A percentile compares a stretch with the other conserved stretches of the same genome.
Conservation (phyloP, 2,113 vertebrate genomes). For the Fulmarus glacialis region DNA sequence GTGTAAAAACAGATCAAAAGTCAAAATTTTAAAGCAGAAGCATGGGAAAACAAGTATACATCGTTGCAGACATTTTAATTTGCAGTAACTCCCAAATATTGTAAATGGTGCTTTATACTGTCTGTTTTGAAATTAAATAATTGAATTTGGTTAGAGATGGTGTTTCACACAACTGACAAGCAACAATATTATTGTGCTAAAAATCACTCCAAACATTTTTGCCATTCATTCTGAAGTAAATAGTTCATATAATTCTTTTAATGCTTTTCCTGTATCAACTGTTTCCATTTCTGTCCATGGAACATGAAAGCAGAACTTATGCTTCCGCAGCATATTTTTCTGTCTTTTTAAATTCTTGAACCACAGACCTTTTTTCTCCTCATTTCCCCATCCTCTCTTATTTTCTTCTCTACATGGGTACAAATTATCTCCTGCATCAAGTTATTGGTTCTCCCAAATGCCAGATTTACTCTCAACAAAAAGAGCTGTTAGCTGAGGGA, state of each 20-base stretch:
- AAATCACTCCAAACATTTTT: neutral
- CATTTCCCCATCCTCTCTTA: neutral
- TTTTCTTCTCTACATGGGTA: neutral
- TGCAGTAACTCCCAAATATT: neutral
- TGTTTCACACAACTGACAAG: neutral
- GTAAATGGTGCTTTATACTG: neutral
- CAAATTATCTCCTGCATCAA: neutral
- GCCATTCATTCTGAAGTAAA: neutral
- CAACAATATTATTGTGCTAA: neutral
- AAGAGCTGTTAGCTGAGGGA: neutral
- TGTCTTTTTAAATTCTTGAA: neutral
- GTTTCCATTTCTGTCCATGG: neutral
- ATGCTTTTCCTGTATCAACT: neutral
- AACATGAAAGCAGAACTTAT: neutral
- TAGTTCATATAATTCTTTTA: neutral
- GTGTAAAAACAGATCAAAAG: neutral
- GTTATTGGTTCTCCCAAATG: neutral
- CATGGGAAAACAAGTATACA: neutral
- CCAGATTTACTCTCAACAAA: neutral
- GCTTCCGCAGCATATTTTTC: neutral
- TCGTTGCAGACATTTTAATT: neutral
- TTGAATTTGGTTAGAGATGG: neutral
- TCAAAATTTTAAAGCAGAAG: neutral
- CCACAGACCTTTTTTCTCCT: neutral
- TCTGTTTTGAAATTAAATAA: neutral